Conservation (phyloP, 1,140 invertebrate genomes). For the Hycleus phaleratus region DNA sequence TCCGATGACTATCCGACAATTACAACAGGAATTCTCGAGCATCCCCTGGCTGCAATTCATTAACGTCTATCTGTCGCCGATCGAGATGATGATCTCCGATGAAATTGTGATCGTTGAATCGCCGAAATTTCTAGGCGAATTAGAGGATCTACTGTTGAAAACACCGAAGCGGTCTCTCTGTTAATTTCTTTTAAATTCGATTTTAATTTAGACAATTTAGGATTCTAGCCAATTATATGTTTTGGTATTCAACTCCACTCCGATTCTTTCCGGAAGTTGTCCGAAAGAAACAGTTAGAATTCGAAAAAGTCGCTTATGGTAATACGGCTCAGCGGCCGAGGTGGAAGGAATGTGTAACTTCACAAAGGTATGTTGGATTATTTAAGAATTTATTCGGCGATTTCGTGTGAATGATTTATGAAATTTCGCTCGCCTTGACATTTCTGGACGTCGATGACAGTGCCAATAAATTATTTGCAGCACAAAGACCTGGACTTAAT, state of each 20-base stretch:
- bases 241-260: background rate
- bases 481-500: too few relatives aligned
- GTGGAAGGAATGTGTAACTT: slow-evolving; percentile 3
- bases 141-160: slow-evolving; percentile 39
- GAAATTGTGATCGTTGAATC: slow-evolving; percentile 45
- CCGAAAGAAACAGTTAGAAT: background rate
- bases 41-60: slow-evolving; percentile 51
- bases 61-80: slow-evolving; percentile 42
- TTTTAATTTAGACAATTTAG: background rate
- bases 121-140: slow-evolving; percentile 49
- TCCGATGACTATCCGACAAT: slow-evolving; percentile 50
- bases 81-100: slow-evolving; percentile 26
- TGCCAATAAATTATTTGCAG: too few relatives aligned
- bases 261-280: background rate
- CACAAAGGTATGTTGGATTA: background rate
- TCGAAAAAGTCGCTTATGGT: background rate
- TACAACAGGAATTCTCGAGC: slow-evolving; percentile 44
- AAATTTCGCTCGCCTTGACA: too few relatives aligned
- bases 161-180: background rate
- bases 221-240: slow-evolving; percentile 8
- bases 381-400: too few relatives aligned
- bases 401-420: too few relatives aligned
- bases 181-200: background rate
- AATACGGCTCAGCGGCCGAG: background rate
- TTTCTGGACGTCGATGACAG: too few relatives aligned